Evolutionary conservation across 2,113 vertebrate species (phyloP).

Genomic region (Cyprinodon variegatus): DNA sequence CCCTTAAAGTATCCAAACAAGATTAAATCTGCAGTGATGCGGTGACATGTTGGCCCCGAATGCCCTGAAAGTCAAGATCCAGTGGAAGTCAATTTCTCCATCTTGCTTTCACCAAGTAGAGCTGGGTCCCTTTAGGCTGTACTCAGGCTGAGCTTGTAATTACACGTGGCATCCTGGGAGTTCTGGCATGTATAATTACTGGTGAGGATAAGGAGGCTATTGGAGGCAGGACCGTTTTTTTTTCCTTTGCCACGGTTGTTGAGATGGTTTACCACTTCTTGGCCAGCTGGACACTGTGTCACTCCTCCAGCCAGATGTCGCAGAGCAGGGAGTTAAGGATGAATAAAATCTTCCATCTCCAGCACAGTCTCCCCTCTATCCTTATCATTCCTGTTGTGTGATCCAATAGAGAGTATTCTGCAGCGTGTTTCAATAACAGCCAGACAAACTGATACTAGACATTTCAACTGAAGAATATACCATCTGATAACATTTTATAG

Average conservation of each 20-base stretch:
- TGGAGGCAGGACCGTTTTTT: conserved; percentile 61
- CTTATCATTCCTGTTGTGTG: conserved; percentile 9
- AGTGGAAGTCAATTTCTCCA: conserved; percentile 28
- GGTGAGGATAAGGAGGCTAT: conserved; percentile 59
- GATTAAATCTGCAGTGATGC: conserved; percentile 26
- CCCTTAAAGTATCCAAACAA: conserved; percentile 19
- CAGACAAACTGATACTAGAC: conserved; percentile 19
- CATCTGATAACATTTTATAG: conserved; percentile 25
- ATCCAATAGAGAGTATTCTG: conserved; percentile 33
- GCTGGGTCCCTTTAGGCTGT: conserved; percentile 58
- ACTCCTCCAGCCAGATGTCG: conserved; percentile 60
- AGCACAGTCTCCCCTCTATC: conserved; percentile 10
- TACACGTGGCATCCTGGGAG: conserved; percentile 73
- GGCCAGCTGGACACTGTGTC: conserved; percentile 58
- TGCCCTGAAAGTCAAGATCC: conserved; percentile 40
- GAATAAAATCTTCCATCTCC: conserved; percentile 34
- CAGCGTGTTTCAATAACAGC: conserved; percentile 33
- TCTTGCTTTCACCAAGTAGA: conserved; percentile 38
- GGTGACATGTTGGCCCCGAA: conserved; percentile 26
- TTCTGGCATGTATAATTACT: conserved; percentile 74
- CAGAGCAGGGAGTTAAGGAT: conserved; percentile 37
- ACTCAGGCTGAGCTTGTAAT: conserved; percentile 68
- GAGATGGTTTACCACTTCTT: conserved; percentile 46
- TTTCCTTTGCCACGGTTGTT: conserved; percentile 45
- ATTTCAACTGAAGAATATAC: conserved; percentile 26